Evolutionary conservation across 2,888 invertebrate genomes (phyloP).

Genomic region (Cacoxenus indagator): DNA sequence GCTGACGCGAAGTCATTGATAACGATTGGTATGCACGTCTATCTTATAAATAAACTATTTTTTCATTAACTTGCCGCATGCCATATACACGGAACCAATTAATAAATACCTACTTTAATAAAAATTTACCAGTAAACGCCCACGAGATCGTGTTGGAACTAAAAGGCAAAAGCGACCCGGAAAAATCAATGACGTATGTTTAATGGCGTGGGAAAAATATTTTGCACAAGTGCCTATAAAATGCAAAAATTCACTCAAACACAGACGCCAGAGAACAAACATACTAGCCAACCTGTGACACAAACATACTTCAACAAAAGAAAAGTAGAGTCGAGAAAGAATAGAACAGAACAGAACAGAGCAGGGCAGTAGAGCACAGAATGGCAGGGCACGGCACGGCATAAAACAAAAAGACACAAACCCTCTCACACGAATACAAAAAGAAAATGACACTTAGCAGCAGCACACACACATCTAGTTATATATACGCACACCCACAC

Average conservation of each 20-base stretch:
- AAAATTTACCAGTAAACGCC: neutral
- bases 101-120: neutral
- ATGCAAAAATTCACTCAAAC: conserved; percentile 25
- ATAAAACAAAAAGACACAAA: neutral
- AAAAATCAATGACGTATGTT: conserved; percentile 61
- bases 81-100: too few species aligned
- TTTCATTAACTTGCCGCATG: too few species aligned
- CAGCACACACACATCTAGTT: neutral
- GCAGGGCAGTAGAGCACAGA: neutral
- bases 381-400: neutral
- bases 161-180: conserved; percentile 19
- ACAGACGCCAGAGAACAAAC: conserved; percentile 12
- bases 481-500: neutral
- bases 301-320: neutral
- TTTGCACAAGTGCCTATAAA: conserved; percentile 35
- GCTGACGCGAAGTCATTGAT: too few species aligned
- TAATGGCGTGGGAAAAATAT: conserved; percentile 59
- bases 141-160: neutral
- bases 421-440: neutral
- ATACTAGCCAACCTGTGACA: conserved; percentile 1
- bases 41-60: too few species aligned
- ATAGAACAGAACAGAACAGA: neutral
- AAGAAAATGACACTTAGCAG: neutral
- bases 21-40: too few species aligned
- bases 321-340: neutral